Percentiles rank a stretch among this genome's conserved stretches.
These are phyloP conservation scores for Cydia splendana DNA, from an alignment of 1,140 invertebrate genomes.

Conservation along the genomic window DNA sequence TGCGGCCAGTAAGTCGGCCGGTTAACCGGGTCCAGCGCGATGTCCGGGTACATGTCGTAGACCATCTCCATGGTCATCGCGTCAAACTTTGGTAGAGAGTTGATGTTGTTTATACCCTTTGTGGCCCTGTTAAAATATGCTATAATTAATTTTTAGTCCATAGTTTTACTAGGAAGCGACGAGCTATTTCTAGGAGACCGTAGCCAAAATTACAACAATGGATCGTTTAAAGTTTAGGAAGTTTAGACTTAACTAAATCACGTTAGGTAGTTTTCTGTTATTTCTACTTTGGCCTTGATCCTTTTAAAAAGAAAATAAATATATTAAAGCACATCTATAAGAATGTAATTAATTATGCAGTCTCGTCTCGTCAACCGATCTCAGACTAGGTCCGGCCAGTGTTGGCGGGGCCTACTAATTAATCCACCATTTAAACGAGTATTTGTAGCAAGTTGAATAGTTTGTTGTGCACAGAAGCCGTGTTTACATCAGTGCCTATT, in stretches of 20 bases:
- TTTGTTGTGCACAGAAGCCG: background rate
- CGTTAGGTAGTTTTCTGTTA: too few relatives aligned
- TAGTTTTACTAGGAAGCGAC: background rate
- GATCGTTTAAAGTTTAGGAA: too few relatives aligned
- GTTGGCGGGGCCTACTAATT: background rate
- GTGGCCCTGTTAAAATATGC: constrained; percentile 60
- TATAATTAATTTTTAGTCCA: background rate
- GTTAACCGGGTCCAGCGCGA: constrained; percentile 81
- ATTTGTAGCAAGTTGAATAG: background rate
- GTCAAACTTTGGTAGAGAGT: constrained; percentile 85
- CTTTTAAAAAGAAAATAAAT: too few relatives aligned
- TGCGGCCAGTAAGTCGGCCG: constrained; percentile 89
- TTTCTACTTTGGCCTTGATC: too few relatives aligned
- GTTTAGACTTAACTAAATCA: too few relatives aligned
- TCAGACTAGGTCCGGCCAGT: background rate
- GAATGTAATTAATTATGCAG: too few relatives aligned
- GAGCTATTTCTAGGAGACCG: too few relatives aligned
- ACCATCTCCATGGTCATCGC: constrained; percentile 95
- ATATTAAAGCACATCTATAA: too few relatives aligned
- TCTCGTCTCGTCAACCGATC: background rate
- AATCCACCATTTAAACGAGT: background rate
- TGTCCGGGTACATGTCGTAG: constrained; percentile 85
- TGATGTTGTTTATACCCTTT: constrained; percentile 81
- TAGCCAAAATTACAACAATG: too few relatives aligned
- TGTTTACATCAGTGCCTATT: background rate